Base-by-base conservation (phyloP, 2,797 vertebrate species). In the Margarornis squamiger region DNA sequence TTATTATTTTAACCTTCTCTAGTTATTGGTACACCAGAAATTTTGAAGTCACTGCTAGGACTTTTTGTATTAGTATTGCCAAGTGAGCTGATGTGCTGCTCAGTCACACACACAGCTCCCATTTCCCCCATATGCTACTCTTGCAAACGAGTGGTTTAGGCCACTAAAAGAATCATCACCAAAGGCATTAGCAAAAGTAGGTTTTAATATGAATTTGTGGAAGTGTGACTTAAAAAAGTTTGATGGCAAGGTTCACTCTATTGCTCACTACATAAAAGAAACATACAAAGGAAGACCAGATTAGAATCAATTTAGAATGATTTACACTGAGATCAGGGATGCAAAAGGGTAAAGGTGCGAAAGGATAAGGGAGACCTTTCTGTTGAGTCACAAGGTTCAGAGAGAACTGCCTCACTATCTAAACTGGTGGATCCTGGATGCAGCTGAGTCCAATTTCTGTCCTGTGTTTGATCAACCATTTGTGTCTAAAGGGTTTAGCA, bases 101-200 rank as follows among this genome's bases (percentile, higher is more conserved):
- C 1, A 1, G 5, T 46, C 61, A 77, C 16, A n/a, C 0, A 0
- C 21, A 38, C 9, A 45, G 9, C 36, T 83, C 46, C 41, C 7
- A 2, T 70, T 66, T 79, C 18, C 36, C 20, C 43, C 12, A 2
- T 72, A 6, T 9, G 11, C 49, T 54, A 5, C n/a, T 46, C 62
- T 48, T 72, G 52, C 6, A 17, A 73, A 49, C 24, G 11, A 43
- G 27, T 43, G 7, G 32, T 79, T 61, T 54, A 67, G 41, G 27
- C 14, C 32, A 13, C 67, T 61, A 14, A n/a, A 85, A 57, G 19
- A 59, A 29, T 21, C 14, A 46, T 34, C 54, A 61, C 36, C 30
- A 61, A 43, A 61, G 9, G 20, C 41, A 34, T 41, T 52, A 80
- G 9, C 32, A 59, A 72, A 66, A 66, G 10, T 9, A 54, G 4